A percentile compares a stretch with the other conserved stretches of the same genome.
Conservation (phyloP, 2,797 vertebrate species). For the Lagorchestes hirsutus region DNA sequence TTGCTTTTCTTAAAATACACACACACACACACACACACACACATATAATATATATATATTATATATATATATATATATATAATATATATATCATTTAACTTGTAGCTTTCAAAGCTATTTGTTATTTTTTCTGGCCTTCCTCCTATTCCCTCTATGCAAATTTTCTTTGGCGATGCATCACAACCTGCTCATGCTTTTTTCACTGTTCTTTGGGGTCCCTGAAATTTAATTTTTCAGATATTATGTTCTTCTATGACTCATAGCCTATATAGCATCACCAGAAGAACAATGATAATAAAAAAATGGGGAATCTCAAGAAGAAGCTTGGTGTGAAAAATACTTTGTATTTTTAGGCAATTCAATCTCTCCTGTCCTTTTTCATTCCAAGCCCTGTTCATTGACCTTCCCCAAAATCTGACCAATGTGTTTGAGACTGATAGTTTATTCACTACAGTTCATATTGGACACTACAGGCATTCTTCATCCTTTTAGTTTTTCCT, state of each 20-base stretch:
- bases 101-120: background rate
- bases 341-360: background rate
- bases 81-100: background rate
- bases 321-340: background rate
- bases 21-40: too few species aligned
- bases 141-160: background rate
- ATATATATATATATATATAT: too few species aligned
- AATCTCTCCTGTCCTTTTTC: background rate
- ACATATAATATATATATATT: too few species aligned
- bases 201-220: too few species aligned
- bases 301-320: background rate
- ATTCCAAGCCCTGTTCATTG: background rate
- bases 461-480: background rate
- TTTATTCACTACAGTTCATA: background rate
- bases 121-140: background rate
- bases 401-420: background rate
- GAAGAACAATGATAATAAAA: background rate
- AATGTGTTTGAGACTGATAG: background rate
- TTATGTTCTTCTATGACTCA: background rate
- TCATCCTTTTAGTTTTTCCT: background rate
- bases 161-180: background rate
- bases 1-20: too few species aligned
- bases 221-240: background rate
- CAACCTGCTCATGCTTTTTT: background rate
- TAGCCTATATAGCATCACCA: background rate